phyloP scores from a whole-genome alignment of 2,888 invertebrate genomes.

The Aethes cnicana region DNA sequence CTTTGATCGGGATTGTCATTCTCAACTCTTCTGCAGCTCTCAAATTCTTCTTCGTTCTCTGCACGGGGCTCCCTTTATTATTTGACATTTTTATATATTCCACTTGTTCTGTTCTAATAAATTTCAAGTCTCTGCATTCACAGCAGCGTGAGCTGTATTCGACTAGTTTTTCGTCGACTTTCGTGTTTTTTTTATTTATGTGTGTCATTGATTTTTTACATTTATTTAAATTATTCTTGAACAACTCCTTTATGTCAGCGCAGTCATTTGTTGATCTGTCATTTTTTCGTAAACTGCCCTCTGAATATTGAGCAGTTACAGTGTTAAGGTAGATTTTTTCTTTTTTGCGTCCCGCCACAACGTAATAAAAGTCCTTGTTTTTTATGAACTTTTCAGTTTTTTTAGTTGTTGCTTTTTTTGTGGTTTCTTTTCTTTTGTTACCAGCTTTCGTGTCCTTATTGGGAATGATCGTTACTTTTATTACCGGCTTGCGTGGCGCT shows the following conservation, averaged over 20 bases:
- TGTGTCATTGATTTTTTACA: no score
- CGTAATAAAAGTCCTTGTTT: conserved; percentile 50
- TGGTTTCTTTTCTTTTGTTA: conserved; percentile 38
- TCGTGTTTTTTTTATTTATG: no score
- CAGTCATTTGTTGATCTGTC: neutral
- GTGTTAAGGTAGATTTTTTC: conserved; percentile 59
- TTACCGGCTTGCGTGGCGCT: conserved; percentile 45
- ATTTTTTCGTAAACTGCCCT: no score
- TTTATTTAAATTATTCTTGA: neutral
- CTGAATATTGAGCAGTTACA: conserved; percentile 35
- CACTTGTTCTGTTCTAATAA: no score
- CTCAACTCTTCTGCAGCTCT: no score
- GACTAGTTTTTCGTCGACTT: no score
- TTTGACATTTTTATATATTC: no score
- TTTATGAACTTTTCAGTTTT: conserved; percentile 52
- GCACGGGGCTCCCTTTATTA: no score
- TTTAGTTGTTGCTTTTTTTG: conserved; percentile 48
- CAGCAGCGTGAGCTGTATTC: no score
- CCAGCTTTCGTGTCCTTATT: conserved; percentile 42
- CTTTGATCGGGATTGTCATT: no score
- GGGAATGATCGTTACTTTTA: conserved; percentile 62
- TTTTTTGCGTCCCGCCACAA: conserved; percentile 48
- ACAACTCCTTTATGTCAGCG: neutral
- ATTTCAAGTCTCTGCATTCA: no score
- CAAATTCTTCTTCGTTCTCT: neutral